Evolutionary conservation across 2,888 invertebrate genomes (phyloP).

Genomic region (Prostheceraeus crozeri): DNA sequence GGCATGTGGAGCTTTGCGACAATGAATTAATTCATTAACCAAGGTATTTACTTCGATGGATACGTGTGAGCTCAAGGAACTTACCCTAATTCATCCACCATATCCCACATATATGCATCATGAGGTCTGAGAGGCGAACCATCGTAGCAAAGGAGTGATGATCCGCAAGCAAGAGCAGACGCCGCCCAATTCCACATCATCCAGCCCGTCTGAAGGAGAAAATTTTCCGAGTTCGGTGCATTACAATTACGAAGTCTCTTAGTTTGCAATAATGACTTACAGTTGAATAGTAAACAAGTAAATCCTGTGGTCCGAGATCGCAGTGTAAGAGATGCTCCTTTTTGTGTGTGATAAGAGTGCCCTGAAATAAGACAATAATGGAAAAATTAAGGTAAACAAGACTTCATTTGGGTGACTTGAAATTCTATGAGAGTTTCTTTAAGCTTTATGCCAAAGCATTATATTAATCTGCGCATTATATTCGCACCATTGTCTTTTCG

Average conservation of each 20-base stretch:
- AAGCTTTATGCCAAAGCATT: too few relatives aligned
- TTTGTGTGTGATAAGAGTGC: conserved; percentile 61
- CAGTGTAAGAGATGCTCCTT: conserved; percentile 61
- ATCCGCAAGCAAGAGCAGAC: conserved; percentile 57
- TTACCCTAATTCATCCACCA: too few relatives aligned
- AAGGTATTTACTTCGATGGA: too few relatives aligned
- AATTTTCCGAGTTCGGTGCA: not conserved
- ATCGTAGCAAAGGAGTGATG: conserved; percentile 61
- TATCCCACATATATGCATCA: too few relatives aligned
- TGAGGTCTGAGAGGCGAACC: conserved; percentile 61
- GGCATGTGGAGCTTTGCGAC: too few relatives aligned
- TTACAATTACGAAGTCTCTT: conserved; percentile 2
- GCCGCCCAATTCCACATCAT: conserved; percentile 64
- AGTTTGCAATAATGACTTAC: conserved; percentile 48
- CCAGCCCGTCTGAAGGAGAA: conserved; percentile 59
- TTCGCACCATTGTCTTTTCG: too few relatives aligned
- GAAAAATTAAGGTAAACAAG: too few relatives aligned
- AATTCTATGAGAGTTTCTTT: too few relatives aligned
- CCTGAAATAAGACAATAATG: conserved; percentile 52
- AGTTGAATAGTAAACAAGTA: conserved; percentile 61
- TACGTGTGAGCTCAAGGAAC: too few relatives aligned
- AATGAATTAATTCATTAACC: too few relatives aligned
- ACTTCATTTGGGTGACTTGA: too few relatives aligned
- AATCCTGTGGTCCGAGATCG: conserved; percentile 58
- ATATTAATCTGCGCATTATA: too few relatives aligned